phyloP scores from a whole-genome alignment of 2,113 vertebrate genomes.

The Brienomyrus longianalis region DNA sequence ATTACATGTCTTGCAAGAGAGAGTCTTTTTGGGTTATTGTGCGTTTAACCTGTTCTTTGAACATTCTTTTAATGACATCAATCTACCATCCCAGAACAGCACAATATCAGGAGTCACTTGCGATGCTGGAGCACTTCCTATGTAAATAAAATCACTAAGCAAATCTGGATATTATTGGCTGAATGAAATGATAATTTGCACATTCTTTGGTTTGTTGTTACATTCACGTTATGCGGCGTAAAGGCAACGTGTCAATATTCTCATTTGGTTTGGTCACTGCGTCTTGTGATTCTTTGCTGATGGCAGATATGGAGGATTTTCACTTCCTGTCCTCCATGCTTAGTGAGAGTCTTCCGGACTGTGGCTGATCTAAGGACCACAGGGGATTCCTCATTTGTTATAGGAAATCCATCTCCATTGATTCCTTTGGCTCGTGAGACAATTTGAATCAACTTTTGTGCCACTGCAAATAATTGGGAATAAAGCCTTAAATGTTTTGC shows the following conservation, averaged over 20 bases:
- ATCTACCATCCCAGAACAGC: not conserved
- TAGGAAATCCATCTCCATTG: slow-evolving; percentile 15
- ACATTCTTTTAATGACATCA: not conserved
- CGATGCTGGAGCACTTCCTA: not conserved
- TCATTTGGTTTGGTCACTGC: not conserved
- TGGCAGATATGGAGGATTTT: not conserved
- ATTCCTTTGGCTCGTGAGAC: slow-evolving; percentile 5
- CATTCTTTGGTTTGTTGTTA: not conserved
- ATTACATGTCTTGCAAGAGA: not conserved
- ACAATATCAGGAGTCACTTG: not conserved
- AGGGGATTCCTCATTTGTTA: not conserved
- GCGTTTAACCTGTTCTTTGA: not conserved
- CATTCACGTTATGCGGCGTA: not conserved
- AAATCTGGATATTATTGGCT: not conserved
- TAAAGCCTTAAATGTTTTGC: slow-evolving; percentile 12
- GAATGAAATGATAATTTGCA: not conserved
- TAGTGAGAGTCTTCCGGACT: not conserved
- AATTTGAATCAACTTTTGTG: slow-evolving; percentile 18
- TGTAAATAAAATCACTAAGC: not conserved
- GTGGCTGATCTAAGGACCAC: not conserved
- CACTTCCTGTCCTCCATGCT: not conserved
- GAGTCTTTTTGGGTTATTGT: not conserved
- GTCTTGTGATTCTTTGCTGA: not conserved
- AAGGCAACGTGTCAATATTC: not conserved
- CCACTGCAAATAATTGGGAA: slow-evolving; percentile 24